phyloP scores from a whole-genome alignment of 2,888 invertebrate species.

The Erpobdella octoculata region DNA sequence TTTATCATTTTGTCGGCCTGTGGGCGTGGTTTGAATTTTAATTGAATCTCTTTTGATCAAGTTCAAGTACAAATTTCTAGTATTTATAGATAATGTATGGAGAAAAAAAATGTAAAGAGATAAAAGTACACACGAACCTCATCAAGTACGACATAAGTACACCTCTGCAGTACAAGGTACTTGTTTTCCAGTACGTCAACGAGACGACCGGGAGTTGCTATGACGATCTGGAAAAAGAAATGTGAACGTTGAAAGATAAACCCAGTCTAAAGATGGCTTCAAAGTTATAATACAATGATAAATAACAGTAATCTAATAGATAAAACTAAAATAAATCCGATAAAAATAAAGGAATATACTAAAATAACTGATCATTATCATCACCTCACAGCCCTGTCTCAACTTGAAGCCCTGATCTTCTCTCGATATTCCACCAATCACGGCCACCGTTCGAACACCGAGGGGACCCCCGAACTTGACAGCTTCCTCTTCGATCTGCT shows the following conservation, averaged over 20 bases:
- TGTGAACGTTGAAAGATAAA: too few species aligned
- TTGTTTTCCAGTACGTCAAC: conserved; percentile 96
- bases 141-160: conserved; percentile 82
- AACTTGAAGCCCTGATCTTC: conserved; percentile 97
- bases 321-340: too few species aligned
- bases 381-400: conserved; percentile 84
- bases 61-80: background rate
- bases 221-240: conserved; percentile 84
- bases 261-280: background rate
- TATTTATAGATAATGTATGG: background rate
- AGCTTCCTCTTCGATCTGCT: conserved; percentile 98
- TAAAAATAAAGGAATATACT: background rate
- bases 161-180: conserved; percentile 89
- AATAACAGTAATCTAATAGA: too few species aligned
- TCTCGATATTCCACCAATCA: conserved; percentile 65
- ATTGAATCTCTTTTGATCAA: background rate
- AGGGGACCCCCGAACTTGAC: conserved; percentile 78
- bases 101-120: background rate
- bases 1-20: conserved; percentile 99
- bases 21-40: background rate
- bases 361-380: too few species aligned
- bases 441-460: conserved; percentile 49
- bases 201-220: conserved; percentile 97
- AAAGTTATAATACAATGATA: too few species aligned
- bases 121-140: conserved; percentile 47